These are phyloP conservation scores for Anas platyrhynchos DNA, from an alignment of 2,113 vertebrate genomes.

Conservation along the genomic window DNA sequence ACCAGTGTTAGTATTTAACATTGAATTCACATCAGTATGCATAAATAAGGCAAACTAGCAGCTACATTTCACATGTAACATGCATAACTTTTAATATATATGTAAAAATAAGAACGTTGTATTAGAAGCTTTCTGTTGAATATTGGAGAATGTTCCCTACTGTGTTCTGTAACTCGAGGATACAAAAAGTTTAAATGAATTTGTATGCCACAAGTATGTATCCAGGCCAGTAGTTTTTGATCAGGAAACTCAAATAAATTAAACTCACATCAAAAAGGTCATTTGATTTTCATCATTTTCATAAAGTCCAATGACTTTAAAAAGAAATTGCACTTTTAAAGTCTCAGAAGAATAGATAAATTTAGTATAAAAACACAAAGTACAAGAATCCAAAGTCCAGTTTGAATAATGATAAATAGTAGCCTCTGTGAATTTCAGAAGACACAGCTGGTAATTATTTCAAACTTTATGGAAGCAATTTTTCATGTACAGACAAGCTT, in stretches of 20 bases:
- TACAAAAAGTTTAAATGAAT: not conserved
- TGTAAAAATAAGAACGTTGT: not conserved
- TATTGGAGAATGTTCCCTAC: conserved; percentile 13
- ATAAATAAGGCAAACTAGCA: not conserved
- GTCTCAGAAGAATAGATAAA: not conserved
- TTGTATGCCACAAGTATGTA: conserved; percentile 25
- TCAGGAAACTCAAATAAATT: conserved; percentile 24
- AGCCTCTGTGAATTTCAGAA: conserved; percentile 26
- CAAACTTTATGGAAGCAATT: conserved; percentile 57
- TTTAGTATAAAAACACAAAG: not conserved
- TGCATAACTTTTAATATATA: not conserved
- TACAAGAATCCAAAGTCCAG: not conserved
- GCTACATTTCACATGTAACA: not conserved
- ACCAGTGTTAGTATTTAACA: not conserved
- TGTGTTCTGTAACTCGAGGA: conserved; percentile 29
- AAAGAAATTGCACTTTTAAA: not conserved
- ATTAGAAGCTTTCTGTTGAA: conserved; percentile 9
- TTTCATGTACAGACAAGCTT: conserved; percentile 53
- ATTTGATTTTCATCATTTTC: not conserved
- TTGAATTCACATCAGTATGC: not conserved
- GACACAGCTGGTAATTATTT: conserved; percentile 70
- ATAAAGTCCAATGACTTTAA: not conserved
- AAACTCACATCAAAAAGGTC: conserved; percentile 25
- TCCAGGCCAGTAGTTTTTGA: conserved; percentile 16
- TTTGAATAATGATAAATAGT: conserved; percentile 17